These are phyloP conservation scores for Rhinoraja longicauda DNA, from an alignment of 2,797 vertebrate species.

Conservation along the genomic window DNA sequence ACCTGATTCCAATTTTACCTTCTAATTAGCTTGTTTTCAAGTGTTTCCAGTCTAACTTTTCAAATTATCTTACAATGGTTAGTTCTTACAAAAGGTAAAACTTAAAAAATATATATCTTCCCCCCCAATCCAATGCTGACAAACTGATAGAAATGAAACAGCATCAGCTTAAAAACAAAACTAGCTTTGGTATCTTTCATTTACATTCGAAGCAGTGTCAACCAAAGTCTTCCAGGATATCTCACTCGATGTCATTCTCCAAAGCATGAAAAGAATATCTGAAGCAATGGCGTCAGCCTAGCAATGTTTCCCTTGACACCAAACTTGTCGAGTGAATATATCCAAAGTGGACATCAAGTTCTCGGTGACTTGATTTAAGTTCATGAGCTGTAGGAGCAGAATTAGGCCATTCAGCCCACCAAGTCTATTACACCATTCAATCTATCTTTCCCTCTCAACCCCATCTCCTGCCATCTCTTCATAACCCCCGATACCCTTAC, in stretches of 20 bases:
- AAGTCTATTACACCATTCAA: too few species aligned
- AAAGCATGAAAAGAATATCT: not conserved
- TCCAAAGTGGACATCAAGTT: not conserved
- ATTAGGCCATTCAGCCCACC: too few species aligned
- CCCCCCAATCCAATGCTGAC: not conserved
- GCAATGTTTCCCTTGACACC: not conserved
- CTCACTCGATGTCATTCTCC: not conserved
- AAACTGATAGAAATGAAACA: not conserved
- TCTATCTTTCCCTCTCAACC: too few species aligned
- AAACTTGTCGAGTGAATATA: not conserved
- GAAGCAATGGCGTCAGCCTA: not conserved
- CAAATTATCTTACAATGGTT: not conserved
- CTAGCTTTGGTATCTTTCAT: not conserved
- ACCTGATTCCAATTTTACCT: not conserved
- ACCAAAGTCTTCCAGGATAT: not conserved
- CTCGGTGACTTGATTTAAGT: not conserved
- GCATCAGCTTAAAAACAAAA: not conserved
- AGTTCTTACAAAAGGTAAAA: not conserved
- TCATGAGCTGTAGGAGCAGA: too few species aligned
- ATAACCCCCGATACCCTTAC: too few species aligned
- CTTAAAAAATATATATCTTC: not conserved
- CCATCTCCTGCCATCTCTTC: too few species aligned
- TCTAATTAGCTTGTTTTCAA: not conserved
- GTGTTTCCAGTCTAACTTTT: not conserved
- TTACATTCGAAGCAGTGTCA: not conserved